Conservation (phyloP, 2,888 invertebrate species). For the Xestia rhomboidea region DNA sequence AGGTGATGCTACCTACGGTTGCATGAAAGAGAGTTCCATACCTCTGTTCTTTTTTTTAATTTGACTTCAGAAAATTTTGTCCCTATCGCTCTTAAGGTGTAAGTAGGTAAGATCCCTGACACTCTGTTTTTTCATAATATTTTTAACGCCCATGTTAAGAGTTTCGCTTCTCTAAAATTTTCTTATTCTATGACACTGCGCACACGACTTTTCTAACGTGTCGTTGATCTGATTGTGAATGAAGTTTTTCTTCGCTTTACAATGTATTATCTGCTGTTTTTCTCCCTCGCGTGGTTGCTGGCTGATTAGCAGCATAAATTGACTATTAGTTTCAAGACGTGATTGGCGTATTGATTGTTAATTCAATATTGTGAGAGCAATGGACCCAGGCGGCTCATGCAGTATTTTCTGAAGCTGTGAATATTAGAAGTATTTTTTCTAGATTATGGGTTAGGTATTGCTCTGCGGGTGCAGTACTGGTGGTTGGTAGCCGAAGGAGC, state of each 20-base stretch:
- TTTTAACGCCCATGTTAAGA: not conserved
- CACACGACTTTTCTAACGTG: conserved; percentile 39
- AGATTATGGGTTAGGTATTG: not conserved
- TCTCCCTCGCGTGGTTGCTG: conserved; percentile 18
- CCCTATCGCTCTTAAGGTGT: no score
- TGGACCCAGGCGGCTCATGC: not conserved
- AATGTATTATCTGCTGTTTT: conserved; percentile 32
- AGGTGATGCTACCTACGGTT: no score
- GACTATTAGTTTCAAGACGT: conserved; percentile 31
- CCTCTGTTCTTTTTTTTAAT: no score
- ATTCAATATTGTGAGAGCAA: conserved; percentile 12
- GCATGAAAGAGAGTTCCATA: no score
- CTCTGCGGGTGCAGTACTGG: not conserved
- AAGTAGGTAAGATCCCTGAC: no score
- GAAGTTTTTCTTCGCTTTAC: conserved; percentile 37
- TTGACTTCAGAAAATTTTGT: no score
- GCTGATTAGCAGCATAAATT: conserved; percentile 43
- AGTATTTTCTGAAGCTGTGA: not conserved
- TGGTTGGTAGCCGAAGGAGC: not conserved
- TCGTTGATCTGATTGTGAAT: conserved; percentile 52
- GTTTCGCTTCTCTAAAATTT: not conserved
- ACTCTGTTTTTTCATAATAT: no score
- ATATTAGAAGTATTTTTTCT: not conserved
- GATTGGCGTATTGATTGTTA: conserved; percentile 43
- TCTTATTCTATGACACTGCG: conserved; percentile 23